Base-by-base conservation (phyloP, 2,113 vertebrate genomes). In the Herpailurus yagouaroundi region DNA sequence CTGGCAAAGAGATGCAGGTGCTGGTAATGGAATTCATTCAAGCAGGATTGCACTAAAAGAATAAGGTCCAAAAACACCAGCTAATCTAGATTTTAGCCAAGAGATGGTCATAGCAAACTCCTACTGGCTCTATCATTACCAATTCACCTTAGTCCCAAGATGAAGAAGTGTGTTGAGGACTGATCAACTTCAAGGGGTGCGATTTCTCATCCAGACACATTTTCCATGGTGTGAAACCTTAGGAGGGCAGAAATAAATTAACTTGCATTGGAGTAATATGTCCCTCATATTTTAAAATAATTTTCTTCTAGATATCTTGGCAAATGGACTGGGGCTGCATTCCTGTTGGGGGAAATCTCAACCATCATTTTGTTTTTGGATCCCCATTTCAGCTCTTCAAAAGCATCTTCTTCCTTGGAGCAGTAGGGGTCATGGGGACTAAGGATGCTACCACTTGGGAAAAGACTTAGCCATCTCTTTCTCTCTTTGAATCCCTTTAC, bases 321-420 rank as follows among this genome's bases (percentile, higher is more conserved):
- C 25, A 91, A 19, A 93, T 91, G 36, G 48, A 57, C 68, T 82
- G 29, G 21, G 27, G n/a, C 33, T 97, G 9, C 13, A 4, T 97
- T 97, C 36, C 25, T 64, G 31, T 88, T 83, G 86, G 71, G 38
- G 80, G 11, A 92, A 63, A 92, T 77, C 15, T 66, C 69, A 94
- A 73, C 19, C 45, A 89, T 84, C 38, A 29, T 93, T 77, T 95
- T 93, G 50, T 86, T 36, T 91, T 91, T 73, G 60, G 7, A 77
- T 69, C 19, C 25, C 50, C n/a, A 69, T 48, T 77, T 95, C 25
- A 95, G 68, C 11, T 79, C 82, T 77, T 83, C 31, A 64, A 88
- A 80, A 87, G 31, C 11, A 66, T 93, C 88, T 95, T 93, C 33
- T 89, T 92, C 68, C 63, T 80, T 92, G 82, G 69, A 85, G 92